Percentiles rank a stretch among this genome's conserved stretches.
Evolutionary conservation across 2,797 vertebrate species (phyloP).

Genomic region (Triplophysa yarkandensis): DNA sequence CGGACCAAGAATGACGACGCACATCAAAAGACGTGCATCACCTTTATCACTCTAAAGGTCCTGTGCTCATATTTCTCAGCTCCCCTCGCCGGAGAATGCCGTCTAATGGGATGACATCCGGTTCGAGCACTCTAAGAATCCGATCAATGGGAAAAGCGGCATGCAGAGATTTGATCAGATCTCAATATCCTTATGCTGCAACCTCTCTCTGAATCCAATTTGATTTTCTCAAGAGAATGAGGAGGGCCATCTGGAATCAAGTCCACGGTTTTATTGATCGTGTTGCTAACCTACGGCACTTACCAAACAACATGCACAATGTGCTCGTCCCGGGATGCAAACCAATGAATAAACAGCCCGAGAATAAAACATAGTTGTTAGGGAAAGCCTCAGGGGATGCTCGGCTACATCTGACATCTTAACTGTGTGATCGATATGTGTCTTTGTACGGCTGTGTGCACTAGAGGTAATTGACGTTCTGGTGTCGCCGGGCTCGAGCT

Average conservation of each 20-base stretch:
- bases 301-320: constrained; percentile 62
- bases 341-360: constrained; percentile 70
- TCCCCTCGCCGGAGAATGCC: constrained; percentile 10
- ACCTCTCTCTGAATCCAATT: constrained; percentile 46
- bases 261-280: constrained; percentile 68
- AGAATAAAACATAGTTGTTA: constrained; percentile 68
- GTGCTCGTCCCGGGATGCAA: constrained; percentile 56
- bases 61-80: constrained; percentile 14
- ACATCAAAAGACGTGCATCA: constrained; percentile 21
- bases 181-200: constrained; percentile 57
- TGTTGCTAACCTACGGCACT: constrained; percentile 71
- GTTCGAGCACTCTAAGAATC: constrained; percentile 60
- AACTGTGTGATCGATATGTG: constrained; percentile 72
- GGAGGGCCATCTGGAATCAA: constrained; percentile 47
- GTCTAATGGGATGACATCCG: constrained; percentile 35
- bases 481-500: constrained; percentile 24
- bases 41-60: constrained; percentile 11
- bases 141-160: constrained; percentile 65
- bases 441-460: constrained; percentile 58
- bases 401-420: constrained; percentile 65
- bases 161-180: constrained; percentile 71
- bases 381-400: constrained; percentile 64
- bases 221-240: constrained; percentile 46
- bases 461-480: constrained; percentile 50
- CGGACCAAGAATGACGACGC: constrained; percentile 31